phyloP scores from a whole-genome alignment of 2,888 invertebrate species.

The Ligdia adustata region DNA sequence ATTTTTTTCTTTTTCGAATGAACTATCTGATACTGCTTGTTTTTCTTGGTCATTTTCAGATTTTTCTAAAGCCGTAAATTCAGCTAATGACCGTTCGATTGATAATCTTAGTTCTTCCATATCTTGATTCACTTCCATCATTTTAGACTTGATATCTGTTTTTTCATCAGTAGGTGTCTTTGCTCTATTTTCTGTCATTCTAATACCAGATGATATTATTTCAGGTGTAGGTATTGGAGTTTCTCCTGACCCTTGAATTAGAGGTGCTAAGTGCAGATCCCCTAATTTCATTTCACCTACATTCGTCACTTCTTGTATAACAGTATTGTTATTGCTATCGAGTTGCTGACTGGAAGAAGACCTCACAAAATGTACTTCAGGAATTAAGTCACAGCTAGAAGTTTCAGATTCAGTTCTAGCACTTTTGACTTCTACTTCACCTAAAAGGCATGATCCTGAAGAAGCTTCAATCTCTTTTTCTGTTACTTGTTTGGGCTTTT shows the following conservation, averaged over 20 bases:
- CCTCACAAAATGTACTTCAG: slow-evolving; percentile 65
- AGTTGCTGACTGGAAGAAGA: slow-evolving; percentile 60
- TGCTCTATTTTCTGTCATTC: slow-evolving; percentile 38
- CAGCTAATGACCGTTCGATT: slow-evolving; percentile 73
- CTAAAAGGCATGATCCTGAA: slow-evolving; percentile 22
- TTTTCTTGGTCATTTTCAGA: slow-evolving; percentile 51
- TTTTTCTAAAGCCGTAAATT: slow-evolving; percentile 65
- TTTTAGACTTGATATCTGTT: slow-evolving; percentile 72
- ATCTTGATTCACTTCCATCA: slow-evolving; percentile 74
- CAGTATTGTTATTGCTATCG: slow-evolving; percentile 63
- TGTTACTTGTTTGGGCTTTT: slow-evolving; percentile 11
- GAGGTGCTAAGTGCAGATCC: slow-evolving; percentile 37
- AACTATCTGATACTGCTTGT: slow-evolving; percentile 30
- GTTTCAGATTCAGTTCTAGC: slow-evolving; percentile 48
- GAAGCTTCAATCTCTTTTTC: slow-evolving; percentile 8
- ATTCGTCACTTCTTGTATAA: slow-evolving; percentile 62
- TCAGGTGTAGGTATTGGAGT: slow-evolving; percentile 47
- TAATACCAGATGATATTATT: slow-evolving; percentile 36
- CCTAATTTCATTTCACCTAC: slow-evolving; percentile 38
- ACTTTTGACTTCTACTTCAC: slow-evolving; percentile 47
- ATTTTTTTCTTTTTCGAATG: slow-evolving; percentile 18
- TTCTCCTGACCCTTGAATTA: slow-evolving; percentile 55
- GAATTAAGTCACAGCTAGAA: slow-evolving; percentile 50
- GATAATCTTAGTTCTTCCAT: slow-evolving; percentile 73
- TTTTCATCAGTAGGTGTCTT: slow-evolving; percentile 50